These are phyloP conservation scores for Protosalanx chinensis DNA, from an alignment of 2,797 vertebrate genomes.

Conservation along the genomic window DNA sequence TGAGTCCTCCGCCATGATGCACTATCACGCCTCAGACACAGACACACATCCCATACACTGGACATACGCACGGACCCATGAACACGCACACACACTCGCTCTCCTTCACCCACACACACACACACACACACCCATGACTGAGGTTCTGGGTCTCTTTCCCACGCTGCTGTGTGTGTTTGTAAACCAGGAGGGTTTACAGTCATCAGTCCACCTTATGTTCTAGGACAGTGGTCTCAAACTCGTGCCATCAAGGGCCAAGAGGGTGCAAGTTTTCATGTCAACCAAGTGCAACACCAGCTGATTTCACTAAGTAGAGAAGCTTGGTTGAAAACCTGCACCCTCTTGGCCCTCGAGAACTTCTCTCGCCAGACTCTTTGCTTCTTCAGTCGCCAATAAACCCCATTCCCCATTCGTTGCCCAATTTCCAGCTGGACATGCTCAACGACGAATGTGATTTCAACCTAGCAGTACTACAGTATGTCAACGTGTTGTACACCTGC, in stretches of 20 bases:
- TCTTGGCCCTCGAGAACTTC: too few relatives aligned
- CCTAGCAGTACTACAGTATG: too few relatives aligned
- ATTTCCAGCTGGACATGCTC: too few relatives aligned
- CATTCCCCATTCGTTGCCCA: too few relatives aligned
- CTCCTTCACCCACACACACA: not conserved
- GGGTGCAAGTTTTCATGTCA: too few relatives aligned
- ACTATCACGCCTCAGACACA: not conserved
- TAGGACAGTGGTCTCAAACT: not conserved
- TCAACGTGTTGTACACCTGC: too few relatives aligned
- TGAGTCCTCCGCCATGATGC: slow-evolving; percentile 63
- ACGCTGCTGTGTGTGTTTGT: not conserved
- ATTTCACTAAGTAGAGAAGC: too few relatives aligned
- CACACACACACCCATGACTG: not conserved
- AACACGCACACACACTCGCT: slow-evolving; percentile 22
- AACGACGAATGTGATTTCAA: too few relatives aligned
- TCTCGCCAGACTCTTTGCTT: not conserved
- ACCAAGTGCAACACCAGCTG: too few relatives aligned
- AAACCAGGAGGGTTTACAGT: not conserved
- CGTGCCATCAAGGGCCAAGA: too few relatives aligned
- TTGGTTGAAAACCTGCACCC: too few relatives aligned
- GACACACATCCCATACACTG: slow-evolving; percentile 13
- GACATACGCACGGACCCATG: slow-evolving; percentile 10
- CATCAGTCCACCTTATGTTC: not conserved
- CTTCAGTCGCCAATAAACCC: not conserved
- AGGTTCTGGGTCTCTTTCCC: not conserved